Base-by-base conservation (phyloP, 1,140 invertebrate species). In the Drosophila biarmipes region DNA sequence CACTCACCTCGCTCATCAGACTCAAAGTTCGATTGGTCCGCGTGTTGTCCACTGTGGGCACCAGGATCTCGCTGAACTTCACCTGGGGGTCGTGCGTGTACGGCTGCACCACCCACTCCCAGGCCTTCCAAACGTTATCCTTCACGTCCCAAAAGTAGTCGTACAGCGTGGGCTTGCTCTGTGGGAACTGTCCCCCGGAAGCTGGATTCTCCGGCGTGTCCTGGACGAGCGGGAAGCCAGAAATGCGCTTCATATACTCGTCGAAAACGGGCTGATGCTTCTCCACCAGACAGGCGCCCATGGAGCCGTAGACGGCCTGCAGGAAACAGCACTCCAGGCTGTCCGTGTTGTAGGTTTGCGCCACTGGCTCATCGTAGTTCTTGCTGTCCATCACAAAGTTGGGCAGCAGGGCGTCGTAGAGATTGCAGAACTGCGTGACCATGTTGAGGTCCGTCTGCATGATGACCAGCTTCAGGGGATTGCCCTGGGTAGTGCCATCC, bases 11-110 rank as follows among this genome's bases (percentile, higher is more conserved):
- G 76, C 96, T 96, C 96, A 98, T 97, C 29, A 96, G 92, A 56
- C 94, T 93, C 15, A 98, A 93, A 12, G 97, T 93, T 94, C 96
- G 97, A 0, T 94, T 96, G 2, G 96, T 95, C 48, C 96, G 93
- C 7, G 97, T 93, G 0, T 97, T 98, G 85, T 98, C 97, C 0
- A 97, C 94, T 0, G 97, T 98, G 0, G 97, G 97, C 2, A 98
- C 97, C 12, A 98, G 92, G 81, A 98, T 97, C 53, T 97, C 95
- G 14, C 95, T 95, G 90, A 97, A 98, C 78, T 94, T 94, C 77
- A 94, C 94, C 0, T 92, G 80, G 1, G 93, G 92, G 76, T 97
- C 94, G 85, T 98, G 97, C 0, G 94, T 77, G 85, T 98, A 98
- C 10, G 93, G 86, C 0, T 95, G 95, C 6, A 98, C 95, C 24